Evolutionary conservation across 2,113 vertebrate species (phyloP).

Genomic region (Apus apus): DNA sequence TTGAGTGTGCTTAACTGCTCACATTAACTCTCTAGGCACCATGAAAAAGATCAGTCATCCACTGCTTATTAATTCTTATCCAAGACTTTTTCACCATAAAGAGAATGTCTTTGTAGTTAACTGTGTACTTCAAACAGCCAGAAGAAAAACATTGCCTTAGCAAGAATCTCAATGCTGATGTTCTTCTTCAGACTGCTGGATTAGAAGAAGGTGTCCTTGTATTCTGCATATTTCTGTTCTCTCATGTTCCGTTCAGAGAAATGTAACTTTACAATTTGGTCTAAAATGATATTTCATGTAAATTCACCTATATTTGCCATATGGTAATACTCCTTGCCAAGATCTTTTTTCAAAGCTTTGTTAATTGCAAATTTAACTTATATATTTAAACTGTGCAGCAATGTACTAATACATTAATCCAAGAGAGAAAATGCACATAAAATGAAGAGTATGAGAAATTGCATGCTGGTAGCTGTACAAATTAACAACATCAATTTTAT

Average conservation of each 20-base stretch:
- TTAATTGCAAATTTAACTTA: not conserved
- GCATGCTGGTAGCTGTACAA: not conserved
- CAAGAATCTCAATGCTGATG: not conserved
- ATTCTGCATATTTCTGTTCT: not conserved
- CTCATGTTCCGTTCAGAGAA: not conserved
- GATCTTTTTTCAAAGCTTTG: not conserved
- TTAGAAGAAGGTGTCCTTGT: not conserved
- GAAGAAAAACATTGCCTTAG: not conserved
- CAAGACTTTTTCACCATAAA: not conserved
- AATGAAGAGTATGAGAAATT: not conserved
- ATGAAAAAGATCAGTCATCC: not conserved
- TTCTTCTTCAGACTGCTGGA: accelerated
- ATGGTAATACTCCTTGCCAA: not conserved
- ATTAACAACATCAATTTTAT: not conserved
- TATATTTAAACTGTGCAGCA: not conserved
- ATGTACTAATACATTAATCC: not conserved
- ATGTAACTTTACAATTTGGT: not conserved
- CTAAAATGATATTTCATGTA: not conserved
- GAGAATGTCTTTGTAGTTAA: not conserved
- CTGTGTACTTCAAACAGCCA: not conserved
- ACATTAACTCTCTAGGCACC: not conserved
- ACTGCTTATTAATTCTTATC: not conserved
- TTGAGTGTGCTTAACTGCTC: not conserved
- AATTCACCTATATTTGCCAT: not conserved
- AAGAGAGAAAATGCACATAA: not conserved